Evolutionary conservation across 2,113 vertebrate genomes (phyloP).

Genomic region (Callocephalon fimbriatum): DNA sequence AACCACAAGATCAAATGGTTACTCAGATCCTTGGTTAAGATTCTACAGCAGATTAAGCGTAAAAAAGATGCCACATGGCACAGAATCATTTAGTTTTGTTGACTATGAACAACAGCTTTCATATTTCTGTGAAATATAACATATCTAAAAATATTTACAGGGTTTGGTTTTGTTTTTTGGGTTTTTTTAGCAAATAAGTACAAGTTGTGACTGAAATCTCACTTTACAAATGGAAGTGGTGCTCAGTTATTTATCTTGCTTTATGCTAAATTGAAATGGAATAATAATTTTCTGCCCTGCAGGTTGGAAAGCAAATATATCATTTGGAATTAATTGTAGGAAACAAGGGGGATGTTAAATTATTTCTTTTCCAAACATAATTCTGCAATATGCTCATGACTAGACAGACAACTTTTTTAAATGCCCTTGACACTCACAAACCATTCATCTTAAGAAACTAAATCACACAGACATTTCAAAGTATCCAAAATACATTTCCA

Average conservation of each 20-base stretch:
- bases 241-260: not conserved
- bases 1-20: not conserved
- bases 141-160: not conserved
- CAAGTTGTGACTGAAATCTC: not conserved
- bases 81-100: not conserved
- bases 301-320: not conserved
- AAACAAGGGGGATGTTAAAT: not conserved
- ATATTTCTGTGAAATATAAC: not conserved
- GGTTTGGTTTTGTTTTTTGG: accelerated
- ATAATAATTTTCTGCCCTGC: not conserved
- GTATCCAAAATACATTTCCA: not conserved
- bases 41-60: not conserved
- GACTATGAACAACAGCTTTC: not conserved
- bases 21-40: not conserved
- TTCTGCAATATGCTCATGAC: not conserved
- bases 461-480: not conserved
- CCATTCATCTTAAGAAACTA: not conserved
- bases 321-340: not conserved
- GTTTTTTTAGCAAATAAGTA: not conserved
- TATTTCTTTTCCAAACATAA: not conserved
- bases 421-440: not conserved
- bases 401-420: not conserved
- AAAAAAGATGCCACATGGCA: not conserved
- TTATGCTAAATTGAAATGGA: not conserved
- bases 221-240: not conserved